Percentiles rank a stretch among this genome's conserved stretches.
Conservation (phyloP, 2,113 vertebrate genomes). For the Cygnus buccinator region DNA sequence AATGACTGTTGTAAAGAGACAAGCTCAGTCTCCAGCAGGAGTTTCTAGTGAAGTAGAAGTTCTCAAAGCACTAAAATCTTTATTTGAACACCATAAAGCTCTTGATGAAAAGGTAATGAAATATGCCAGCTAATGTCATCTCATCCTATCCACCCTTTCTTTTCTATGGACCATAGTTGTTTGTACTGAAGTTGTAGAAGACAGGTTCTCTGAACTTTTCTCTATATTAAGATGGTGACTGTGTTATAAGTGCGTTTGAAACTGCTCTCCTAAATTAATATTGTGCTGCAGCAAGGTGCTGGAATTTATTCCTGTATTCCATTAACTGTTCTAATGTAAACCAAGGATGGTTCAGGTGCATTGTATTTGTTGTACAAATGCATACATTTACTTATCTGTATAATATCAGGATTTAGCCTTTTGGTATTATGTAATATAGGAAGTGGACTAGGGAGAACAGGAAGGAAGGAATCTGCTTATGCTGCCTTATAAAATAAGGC, state of each 20-base stretch:
- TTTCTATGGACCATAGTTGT: background rate
- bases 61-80: conserved; percentile 96
- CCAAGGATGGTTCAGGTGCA: background rate
- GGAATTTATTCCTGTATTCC: background rate
- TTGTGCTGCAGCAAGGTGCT: background rate
- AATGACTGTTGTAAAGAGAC: conserved; percentile 97
- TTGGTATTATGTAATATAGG: background rate
- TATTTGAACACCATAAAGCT: conserved; percentile 98
- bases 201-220: background rate
- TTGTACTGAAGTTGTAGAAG: background rate
- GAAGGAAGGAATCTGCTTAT: background rate
- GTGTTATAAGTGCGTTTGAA: background rate
- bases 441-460: background rate
- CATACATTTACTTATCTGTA: background rate
- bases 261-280: background rate
- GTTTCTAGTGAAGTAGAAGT: conserved; percentile 98
- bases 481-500: background rate
- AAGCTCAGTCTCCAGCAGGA: conserved; percentile 94
- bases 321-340: background rate
- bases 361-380: background rate
- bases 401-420: background rate
- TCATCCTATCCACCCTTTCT: background rate
- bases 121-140: background rate
- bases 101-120: conserved; percentile 93
- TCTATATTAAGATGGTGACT: background rate